Percentiles rank a stretch among this genome's conserved stretches.
These are phyloP conservation scores for Sisor rabdophorus DNA, from an alignment of 2,113 vertebrate genomes.

Conservation along the genomic window DNA sequence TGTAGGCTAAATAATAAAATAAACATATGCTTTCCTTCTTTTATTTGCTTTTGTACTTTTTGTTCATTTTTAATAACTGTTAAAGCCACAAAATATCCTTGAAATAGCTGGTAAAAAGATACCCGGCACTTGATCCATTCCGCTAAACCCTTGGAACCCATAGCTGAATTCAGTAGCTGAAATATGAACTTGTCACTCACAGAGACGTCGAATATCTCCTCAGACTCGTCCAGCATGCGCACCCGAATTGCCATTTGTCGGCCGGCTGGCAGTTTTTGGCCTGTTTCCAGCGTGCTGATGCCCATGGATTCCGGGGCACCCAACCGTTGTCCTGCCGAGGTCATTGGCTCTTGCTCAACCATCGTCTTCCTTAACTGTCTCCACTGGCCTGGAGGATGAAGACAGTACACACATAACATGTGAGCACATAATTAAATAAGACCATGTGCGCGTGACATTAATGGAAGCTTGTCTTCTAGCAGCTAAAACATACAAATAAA, in stretches of 20 bases:
- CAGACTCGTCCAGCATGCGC: constrained; percentile 91
- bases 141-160: neutral
- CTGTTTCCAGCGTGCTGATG: constrained; percentile 93
- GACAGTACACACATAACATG: constrained; percentile 12
- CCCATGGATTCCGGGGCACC: constrained; percentile 88
- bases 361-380: constrained; percentile 68
- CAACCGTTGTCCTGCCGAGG: constrained; percentile 83
- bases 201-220: constrained; percentile 90
- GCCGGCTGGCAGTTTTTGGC: constrained; percentile 82
- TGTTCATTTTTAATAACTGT: neutral
- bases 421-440: constrained; percentile 9
- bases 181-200: constrained; percentile 70
- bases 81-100: too few relatives aligned
- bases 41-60: neutral
- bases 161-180: neutral
- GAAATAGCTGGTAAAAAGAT: too few relatives aligned
- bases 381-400: constrained; percentile 53
- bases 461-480: neutral
- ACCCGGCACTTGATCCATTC: neutral
- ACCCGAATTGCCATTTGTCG: constrained; percentile 86
- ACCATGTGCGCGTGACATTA: neutral
- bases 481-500: neutral
- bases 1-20: neutral
- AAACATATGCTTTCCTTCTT: neutral
- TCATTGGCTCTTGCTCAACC: constrained; percentile 83